Evolutionary conservation across 2,888 invertebrate species (phyloP), one percentile per base, ranked within the genome.

Genomic region (Synanthedon andrenaeformis): DNA sequence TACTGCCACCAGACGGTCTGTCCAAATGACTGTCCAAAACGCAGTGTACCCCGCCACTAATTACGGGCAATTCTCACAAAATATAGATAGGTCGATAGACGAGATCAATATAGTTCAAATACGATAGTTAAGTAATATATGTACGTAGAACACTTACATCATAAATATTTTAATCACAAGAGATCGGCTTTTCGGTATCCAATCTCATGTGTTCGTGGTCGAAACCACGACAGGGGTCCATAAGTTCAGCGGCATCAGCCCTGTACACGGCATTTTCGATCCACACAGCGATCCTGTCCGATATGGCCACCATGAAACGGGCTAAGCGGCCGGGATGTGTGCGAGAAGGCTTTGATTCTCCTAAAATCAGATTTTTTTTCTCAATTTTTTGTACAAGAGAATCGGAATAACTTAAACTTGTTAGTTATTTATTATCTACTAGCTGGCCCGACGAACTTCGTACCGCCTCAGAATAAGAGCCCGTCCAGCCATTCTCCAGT

Each of bases 261-360:
- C 83, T 72, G 61, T 87, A 87, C 49, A 87, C 84, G 0, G 82
- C 82, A 55, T 83, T 83, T 63, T 87, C 88, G 10, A 88, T 82
- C 88, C 88, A 88, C 6, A 88, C 86, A 0, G 88, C 88, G 51
- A 88, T 85, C 14, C 88, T 76, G 58, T 88, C 88, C 0, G 88
- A 87, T 51, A 88, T 80, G 3, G 88, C 88, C n/a, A 88, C 83
- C 88, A 88, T 88, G 64, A 88, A 88, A 0, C 88, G 81, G 0
- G 87, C 73, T 1, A 88, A 72, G 2, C 88, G 80, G 1, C 82
- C 82, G 0, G 83, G 78, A 55, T 87, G 78, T 10, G 76, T 79
- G 8, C 88, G 81, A 0, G 82, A 72, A 0, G 88, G 88, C 56
- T 87, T 88, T 3, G 81, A 80, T 61, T 87, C 83, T 49, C 82